Conservation (phyloP, 1,140 invertebrate genomes). For the Neodiprion lecontei region DNA sequence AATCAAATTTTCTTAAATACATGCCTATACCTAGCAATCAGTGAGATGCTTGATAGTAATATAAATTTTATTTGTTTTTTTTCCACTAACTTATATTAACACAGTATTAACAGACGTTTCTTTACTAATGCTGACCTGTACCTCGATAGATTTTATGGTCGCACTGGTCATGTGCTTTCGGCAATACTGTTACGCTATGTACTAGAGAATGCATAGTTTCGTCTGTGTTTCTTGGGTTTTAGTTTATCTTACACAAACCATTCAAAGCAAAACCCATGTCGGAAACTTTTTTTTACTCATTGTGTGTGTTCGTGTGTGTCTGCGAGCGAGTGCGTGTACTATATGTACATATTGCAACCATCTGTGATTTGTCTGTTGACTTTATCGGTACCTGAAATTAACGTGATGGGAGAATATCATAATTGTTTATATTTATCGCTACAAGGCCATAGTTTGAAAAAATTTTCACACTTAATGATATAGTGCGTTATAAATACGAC, state of each 20-base stretch:
- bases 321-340: too few relatives aligned
- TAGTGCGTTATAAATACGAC: too few relatives aligned
- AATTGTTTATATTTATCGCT: too few relatives aligned
- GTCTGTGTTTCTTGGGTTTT: not conserved
- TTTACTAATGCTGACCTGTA: slow-evolving; percentile 46
- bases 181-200: slow-evolving; percentile 10
- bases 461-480: too few relatives aligned
- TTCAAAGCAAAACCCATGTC: not conserved
- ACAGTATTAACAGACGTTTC: slow-evolving; percentile 43
- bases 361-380: not conserved
- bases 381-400: not conserved
- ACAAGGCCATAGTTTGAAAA: too few relatives aligned
- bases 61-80: slow-evolving; percentile 42
- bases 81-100: slow-evolving; percentile 22
- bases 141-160: slow-evolving; percentile 44
- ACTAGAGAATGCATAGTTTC: not conserved
- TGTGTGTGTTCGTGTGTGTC: too few relatives aligned
- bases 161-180: slow-evolving; percentile 37
- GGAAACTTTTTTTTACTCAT: too few relatives aligned
- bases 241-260: not conserved
- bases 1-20: slow-evolving; percentile 15
- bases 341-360: too few relatives aligned
- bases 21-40: not conserved
- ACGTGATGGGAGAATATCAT: not conserved
- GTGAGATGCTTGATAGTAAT: slow-evolving; percentile 40